Conservation (phyloP, 2,113 vertebrate species). For the Heteronetta atricapilla region DNA sequence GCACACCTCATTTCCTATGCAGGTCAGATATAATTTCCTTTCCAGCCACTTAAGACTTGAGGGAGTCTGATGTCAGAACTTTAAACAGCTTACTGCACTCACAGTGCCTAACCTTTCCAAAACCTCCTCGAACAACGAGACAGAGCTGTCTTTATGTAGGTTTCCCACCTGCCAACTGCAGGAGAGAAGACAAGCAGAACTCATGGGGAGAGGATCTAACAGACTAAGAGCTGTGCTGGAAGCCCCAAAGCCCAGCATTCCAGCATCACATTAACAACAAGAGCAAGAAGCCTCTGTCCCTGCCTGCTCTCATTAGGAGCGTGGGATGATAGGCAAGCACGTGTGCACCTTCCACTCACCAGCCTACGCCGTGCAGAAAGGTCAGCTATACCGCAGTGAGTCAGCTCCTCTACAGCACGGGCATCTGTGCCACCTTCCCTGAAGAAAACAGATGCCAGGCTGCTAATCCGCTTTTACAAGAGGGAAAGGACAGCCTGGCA, state of each 20-base stretch:
- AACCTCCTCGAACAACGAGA: not conserved
- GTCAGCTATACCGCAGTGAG: not conserved
- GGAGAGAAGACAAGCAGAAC: accelerated
- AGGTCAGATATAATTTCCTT: conserved; percentile 46
- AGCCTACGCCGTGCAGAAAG: not conserved
- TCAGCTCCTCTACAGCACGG: not conserved
- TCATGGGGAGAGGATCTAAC: not conserved
- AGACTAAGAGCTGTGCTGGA: not conserved
- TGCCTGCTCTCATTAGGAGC: not conserved
- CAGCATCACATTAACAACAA: not conserved
- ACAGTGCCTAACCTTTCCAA: not conserved
- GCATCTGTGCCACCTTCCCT: not conserved
- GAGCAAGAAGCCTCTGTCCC: not conserved
- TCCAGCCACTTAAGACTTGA: not conserved
- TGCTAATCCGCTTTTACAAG: conserved; percentile 35
- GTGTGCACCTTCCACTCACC: not conserved
- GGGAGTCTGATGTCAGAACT: conserved; percentile 33
- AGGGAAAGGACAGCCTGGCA: conserved; percentile 1
- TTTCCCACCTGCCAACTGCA: not conserved
- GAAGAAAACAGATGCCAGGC: conserved; percentile 1
- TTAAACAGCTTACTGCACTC: not conserved
- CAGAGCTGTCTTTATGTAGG: not conserved
- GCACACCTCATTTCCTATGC: conserved; percentile 37
- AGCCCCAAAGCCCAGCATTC: not conserved
- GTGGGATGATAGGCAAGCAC: not conserved